Evolutionary conservation across 2,113 vertebrate genomes (phyloP).

Genomic region (Rhinoderma darwinii): DNA sequence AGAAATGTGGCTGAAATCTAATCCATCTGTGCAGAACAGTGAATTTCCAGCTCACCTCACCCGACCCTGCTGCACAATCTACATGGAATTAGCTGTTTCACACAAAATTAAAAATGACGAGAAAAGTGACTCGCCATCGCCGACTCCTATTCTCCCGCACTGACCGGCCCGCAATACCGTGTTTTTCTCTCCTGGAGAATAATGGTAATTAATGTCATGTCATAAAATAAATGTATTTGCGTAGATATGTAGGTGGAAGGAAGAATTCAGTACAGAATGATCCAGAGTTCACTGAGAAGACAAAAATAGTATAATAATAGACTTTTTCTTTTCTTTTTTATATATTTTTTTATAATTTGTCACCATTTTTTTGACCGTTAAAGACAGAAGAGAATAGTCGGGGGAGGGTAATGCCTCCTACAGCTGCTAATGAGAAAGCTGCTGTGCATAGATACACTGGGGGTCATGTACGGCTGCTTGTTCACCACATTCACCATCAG

Average conservation of each 20-base stretch:
- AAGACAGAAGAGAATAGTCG: not conserved
- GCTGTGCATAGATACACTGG: not conserved
- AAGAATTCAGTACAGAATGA: not conserved
- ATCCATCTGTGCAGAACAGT: constrained; percentile 40
- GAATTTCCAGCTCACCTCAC: constrained; percentile 23
- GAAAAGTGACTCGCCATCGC: not conserved
- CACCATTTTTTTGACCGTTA: not conserved
- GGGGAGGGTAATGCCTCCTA: not conserved
- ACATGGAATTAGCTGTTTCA: constrained; percentile 14
- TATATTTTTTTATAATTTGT: not conserved
- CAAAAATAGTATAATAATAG: not conserved
- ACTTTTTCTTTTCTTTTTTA: not conserved
- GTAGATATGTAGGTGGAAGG: constrained; percentile 20
- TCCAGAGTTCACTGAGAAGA: not conserved
- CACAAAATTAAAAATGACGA: constrained; percentile 36
- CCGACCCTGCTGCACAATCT: constrained; percentile 15
- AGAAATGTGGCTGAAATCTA: constrained; percentile 35
- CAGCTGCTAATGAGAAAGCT: not conserved
- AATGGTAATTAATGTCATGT: constrained; percentile 24
- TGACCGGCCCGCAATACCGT: not conserved
- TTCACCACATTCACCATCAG: no score
- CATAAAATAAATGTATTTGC: constrained; percentile 12
- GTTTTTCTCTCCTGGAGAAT: not conserved
- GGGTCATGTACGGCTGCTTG: no score
- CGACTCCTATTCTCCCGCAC: not conserved